A percentile compares a stretch with the other conserved stretches of the same genome.
phyloP scores from a whole-genome alignment of 2,888 invertebrate genomes.

The Euphydryas editha region DNA sequence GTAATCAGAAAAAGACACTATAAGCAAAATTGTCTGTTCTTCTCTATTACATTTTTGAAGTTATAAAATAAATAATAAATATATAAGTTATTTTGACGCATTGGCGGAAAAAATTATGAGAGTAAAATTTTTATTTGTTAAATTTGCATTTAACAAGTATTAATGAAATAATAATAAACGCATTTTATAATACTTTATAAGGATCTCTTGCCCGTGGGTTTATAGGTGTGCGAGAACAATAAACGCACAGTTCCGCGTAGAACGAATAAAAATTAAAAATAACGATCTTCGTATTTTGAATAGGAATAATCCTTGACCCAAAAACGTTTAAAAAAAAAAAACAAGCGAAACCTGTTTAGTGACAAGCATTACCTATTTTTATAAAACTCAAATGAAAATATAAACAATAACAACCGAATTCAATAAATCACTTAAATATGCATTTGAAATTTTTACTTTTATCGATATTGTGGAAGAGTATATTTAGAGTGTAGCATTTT shows the following conservation, averaged over 20 bases:
- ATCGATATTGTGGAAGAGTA: too few species aligned
- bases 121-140: too few species aligned
- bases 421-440: too few species aligned
- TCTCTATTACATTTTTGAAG: too few species aligned
- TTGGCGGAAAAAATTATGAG: neutral
- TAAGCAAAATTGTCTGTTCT: too few species aligned
- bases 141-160: too few species aligned
- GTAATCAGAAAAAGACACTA: neutral
- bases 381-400: neutral
- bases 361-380: conserved; percentile 22
- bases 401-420: too few species aligned
- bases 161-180: neutral
- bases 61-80: too few species aligned
- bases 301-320: conserved; percentile 41
- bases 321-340: conserved; percentile 29
- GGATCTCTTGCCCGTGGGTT: neutral
- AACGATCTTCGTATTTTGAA: conserved; percentile 28
- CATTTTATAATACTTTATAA: neutral
- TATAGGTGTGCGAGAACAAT: neutral
- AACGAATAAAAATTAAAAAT: conserved; percentile 15
- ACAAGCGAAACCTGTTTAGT: conserved; percentile 5
- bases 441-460: too few species aligned
- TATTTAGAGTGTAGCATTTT: too few species aligned
- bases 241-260: conserved; percentile 13
- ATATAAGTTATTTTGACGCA: too few species aligned